Evolutionary conservation across 2,888 invertebrate species (phyloP), one percentile per base, ranked within the genome.

Genomic region (Philereme vetulata): DNA sequence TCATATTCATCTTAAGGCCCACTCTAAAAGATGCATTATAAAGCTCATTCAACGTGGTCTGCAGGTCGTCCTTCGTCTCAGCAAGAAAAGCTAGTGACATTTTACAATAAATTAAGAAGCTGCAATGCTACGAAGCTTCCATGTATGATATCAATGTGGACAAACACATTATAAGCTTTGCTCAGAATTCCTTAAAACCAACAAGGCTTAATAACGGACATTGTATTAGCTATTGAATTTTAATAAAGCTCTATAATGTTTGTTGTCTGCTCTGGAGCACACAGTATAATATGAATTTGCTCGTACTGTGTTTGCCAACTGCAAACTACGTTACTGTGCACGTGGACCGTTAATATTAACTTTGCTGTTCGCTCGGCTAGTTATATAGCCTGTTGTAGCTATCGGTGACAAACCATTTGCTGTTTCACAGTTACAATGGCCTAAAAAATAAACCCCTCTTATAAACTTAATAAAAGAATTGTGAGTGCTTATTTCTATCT

Each of bases 181-280:
- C 32, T 38, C 44, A 21, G 35, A 56, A 46, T 56, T 53, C 53
- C 7, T 43, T 21, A 21, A 2, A 21, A 21, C 21, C 21, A 21
- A 21, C 21, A 44, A 49, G 36, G 59, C 52, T 56, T 69, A 67
- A 71, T 66, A 66, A 62, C 56, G 56, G 51, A 60, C 64, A 34
- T 75, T 78, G 76, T 72, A 71, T 72, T 21, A 21, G 21, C 21
- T 21, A 75, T 76, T 74, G 76, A 76, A 80, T 80, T 80, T 75
- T 80, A 79, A 82, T 82, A 81, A 74, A 65, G 65, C 69, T 64
- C 57, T 67, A 69, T 72, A 68, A 32, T 45, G 46, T 46, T 36
- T 52, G 34, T 21, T 51, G 40, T 56, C 49, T 49, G 50, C 50
- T 57, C 33, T 49, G 51, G 51, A 56, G 56, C 56, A 50, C 35